These are phyloP conservation scores for Ictidomys tridecemlineatus DNA, from an alignment of 2,113 vertebrate species.

Conservation along the genomic window DNA sequence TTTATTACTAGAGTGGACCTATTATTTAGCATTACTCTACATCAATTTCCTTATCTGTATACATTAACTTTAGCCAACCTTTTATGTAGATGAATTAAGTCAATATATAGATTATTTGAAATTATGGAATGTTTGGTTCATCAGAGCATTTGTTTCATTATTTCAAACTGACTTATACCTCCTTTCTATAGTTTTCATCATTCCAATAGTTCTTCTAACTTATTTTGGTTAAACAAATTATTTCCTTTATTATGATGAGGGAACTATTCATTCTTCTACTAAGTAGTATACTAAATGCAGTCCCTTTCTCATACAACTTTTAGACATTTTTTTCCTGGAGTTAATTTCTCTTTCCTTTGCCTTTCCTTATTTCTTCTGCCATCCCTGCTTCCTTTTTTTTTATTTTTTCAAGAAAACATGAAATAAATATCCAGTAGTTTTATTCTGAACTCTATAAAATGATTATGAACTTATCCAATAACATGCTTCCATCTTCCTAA, in stretches of 20 bases:
- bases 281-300: background rate
- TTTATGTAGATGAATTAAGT: background rate
- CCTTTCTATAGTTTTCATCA: background rate
- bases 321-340: background rate
- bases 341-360: background rate
- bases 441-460: background rate
- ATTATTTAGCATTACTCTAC: background rate
- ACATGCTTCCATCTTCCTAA: background rate
- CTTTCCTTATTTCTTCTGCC: background rate
- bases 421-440: background rate
- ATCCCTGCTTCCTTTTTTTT: background rate
- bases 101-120: background rate
- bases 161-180: background rate
- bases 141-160: background rate
- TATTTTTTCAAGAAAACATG: background rate
- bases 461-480: background rate
- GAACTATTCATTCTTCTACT: background rate
- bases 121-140: background rate
- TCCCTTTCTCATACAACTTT: background rate
- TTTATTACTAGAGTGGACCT: background rate
- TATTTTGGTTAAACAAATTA: background rate
- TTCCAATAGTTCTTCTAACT: background rate
- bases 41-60: background rate
- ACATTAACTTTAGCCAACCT: background rate
- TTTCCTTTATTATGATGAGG: background rate